phyloP scores from a whole-genome alignment of 2,888 invertebrate genomes.

The Tuberolachnus salignus region DNA sequence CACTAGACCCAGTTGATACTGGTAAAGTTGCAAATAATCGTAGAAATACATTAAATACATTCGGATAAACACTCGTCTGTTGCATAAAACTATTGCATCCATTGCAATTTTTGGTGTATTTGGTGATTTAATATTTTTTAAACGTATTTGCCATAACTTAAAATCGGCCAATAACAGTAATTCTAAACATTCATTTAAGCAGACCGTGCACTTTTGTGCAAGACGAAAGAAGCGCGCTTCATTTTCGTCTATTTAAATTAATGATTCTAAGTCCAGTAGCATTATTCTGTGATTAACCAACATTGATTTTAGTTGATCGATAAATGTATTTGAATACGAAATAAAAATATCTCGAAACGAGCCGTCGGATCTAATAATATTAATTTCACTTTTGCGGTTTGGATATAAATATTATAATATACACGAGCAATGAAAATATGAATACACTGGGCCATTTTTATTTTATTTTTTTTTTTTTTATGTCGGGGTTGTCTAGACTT shows the following conservation, averaged over 20 bases:
- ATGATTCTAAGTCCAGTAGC: background rate
- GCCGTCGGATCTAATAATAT: no score
- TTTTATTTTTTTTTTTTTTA: no score
- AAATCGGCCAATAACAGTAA: background rate
- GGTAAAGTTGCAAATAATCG: background rate
- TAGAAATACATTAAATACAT: no score
- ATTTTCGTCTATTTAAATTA: conserved; percentile 10
- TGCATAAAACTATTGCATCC: conserved; percentile 13
- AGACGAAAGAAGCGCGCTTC: background rate
- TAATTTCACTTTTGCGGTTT: no score
- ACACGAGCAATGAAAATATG: no score
- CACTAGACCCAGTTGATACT: background rate
- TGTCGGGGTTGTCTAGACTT: no score
- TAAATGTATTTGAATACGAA: no score
- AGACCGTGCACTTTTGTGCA: background rate
- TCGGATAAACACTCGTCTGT: background rate
- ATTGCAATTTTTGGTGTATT: background rate
- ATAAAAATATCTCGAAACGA: no score
- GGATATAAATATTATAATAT: no score
- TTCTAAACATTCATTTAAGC: background rate
- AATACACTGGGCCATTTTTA: no score
- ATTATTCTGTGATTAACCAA: no score
- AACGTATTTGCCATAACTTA: background rate
- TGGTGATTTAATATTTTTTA: background rate
- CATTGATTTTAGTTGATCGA: no score